phyloP scores from a whole-genome alignment of 35 echinoderm and acorn worm genomes.

The Amphiura filiformis region DNA sequence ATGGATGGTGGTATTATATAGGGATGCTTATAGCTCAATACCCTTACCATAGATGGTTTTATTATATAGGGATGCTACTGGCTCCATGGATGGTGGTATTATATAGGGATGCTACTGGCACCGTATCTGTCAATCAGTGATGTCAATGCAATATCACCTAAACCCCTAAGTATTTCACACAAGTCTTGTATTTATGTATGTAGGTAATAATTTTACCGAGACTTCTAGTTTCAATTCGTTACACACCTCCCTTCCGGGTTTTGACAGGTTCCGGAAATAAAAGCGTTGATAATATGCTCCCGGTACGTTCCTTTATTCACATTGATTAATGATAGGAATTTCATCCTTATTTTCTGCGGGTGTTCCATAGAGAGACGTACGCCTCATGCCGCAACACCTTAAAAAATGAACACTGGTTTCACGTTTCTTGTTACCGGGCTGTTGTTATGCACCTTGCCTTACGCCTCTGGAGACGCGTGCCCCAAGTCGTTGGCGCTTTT shows the following conservation, averaged over 20 bases:
- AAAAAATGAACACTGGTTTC: not conserved
- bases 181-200: too few relatives aligned
- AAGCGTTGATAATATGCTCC: not conserved
- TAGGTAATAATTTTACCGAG: too few relatives aligned
- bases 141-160: too few relatives aligned
- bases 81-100: too few relatives aligned
- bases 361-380: not conserved
- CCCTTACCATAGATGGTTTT: too few relatives aligned
- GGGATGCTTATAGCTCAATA: too few relatives aligned
- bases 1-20: too few relatives aligned
- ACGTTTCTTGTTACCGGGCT: not conserved
- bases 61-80: too few relatives aligned
- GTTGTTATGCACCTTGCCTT: not conserved
- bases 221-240: too few relatives aligned
- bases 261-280: not conserved
- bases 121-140: too few relatives aligned
- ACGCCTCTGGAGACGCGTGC: not conserved
- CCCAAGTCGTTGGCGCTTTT: not conserved
- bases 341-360: not conserved
- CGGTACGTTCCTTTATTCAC: not conserved
- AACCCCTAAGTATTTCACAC: too few relatives aligned
- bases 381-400: not conserved
- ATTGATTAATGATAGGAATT: not conserved
- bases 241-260: not conserved
- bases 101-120: too few relatives aligned